phyloP scores from a whole-genome alignment of 2,113 vertebrate species.

The Struthio camelus region DNA sequence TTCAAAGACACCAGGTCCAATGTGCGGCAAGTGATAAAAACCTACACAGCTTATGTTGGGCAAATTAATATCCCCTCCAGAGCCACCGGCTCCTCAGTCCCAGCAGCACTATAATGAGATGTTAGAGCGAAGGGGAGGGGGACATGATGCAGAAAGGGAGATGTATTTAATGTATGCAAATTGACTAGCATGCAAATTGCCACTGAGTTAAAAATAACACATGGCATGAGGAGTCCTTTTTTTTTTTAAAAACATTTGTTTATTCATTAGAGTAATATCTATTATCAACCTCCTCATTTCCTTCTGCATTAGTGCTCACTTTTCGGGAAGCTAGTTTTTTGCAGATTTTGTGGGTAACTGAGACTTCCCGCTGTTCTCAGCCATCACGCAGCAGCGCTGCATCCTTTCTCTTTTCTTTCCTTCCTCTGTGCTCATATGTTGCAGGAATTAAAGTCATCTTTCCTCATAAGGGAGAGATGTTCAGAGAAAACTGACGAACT shows the following conservation, averaged over 20 bases:
- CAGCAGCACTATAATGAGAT: conserved; percentile 76
- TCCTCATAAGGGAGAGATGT: background rate
- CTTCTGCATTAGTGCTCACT: conserved; percentile 46
- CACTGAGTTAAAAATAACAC: conserved; percentile 76
- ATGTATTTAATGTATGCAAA: conserved; percentile 82
- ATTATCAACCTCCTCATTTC: conserved; percentile 49
- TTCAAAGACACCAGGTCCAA: conserved; percentile 78
- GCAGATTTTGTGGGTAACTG: background rate
- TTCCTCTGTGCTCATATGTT: background rate
- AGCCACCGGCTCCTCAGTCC: conserved; percentile 65
- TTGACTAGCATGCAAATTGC: conserved; percentile 79
- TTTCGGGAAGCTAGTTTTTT: conserved; percentile 50
- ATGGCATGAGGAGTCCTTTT: conserved; percentile 60
- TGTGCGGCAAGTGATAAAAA: conserved; percentile 76
- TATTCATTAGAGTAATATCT: conserved; percentile 75
- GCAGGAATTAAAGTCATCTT: background rate
- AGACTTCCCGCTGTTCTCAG: background rate
- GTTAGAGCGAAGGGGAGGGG: conserved; percentile 66
- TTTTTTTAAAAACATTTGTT: conserved; percentile 71
- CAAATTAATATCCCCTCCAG: conserved; percentile 80
- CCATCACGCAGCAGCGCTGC: background rate
- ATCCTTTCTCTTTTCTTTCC: background rate
- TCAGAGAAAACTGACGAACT: background rate
- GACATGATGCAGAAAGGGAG: conserved; percentile 51
- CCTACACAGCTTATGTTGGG: conserved; percentile 74